Base-by-base conservation (phyloP, 2,113 vertebrate species). In the Ptyas mucosa region DNA sequence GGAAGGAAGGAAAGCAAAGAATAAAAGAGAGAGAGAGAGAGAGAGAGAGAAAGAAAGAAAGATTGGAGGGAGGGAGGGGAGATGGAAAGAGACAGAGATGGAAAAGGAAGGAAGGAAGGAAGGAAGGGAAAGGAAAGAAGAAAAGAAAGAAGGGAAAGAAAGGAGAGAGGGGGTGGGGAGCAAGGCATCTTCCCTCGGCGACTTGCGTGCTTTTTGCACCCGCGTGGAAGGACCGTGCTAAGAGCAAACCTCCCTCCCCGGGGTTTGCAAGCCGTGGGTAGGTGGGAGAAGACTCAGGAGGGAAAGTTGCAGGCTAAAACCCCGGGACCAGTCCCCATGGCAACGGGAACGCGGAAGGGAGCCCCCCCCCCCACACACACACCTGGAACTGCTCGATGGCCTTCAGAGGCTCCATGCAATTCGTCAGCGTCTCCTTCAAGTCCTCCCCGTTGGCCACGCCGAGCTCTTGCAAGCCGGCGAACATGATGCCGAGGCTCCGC, bases 341-440 rank as follows among this genome's bases (percentile, higher is more conserved):
- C 88, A 61, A 93, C 92, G 20, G 11, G 55, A 21, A 29, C 53
- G 34, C 6, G 11, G n/a, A 26, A 26, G 85, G 43, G 18, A 55
- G 6, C 1, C 86, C 18, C 0, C 0, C 87, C 2, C 91, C 99
- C 18, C 15, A n/a, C n/a, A 46, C 43, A 46, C 43, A 46, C 8
- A 64, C 99, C 99, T 99, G 99, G 94, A 99, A 99, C 97, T 99
- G 99, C 90, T 99, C 99, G 94, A 99, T 99, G 94, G 99, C 99
- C 97, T 99, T 99, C 87, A 99, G 98, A 24, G 99, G 99, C 95
- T 99, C 99, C 0, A 99, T 99, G 97, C 99, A 99, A 98, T 99
- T 99, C 90, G 99, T 99, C 12, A 99, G 98, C 89, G 99, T 99
- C 96, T 99, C 99, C 96, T 99, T 99, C 10, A 99, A 97, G 92